Evolutionary conservation across 1,140 invertebrate genomes (phyloP).

Genomic region (Thaumetopoea pityocampa): DNA sequence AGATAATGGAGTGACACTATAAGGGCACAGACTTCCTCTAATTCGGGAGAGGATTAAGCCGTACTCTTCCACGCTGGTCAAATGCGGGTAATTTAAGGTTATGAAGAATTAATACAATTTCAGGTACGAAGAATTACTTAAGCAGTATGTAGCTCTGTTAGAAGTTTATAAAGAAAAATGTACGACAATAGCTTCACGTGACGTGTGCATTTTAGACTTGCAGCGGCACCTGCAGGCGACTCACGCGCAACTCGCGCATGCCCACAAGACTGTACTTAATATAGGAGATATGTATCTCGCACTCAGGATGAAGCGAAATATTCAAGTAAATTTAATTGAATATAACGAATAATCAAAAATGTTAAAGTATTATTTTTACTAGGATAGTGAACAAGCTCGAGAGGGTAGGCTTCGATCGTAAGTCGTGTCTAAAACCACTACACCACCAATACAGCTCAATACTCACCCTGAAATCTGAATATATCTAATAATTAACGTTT

Average conservation of each 20-base stretch:
- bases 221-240: slow-evolving; percentile 18
- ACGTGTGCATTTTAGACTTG: slow-evolving; percentile 25
- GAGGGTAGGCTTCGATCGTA: too few relatives aligned
- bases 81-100: too few relatives aligned
- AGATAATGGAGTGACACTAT: too few relatives aligned
- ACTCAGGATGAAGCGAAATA: slow-evolving; percentile 33
- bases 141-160: slow-evolving; percentile 42
- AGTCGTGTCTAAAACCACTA: too few relatives aligned
- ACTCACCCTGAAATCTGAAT: too few relatives aligned
- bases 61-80: too few relatives aligned
- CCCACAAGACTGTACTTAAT: slow-evolving; percentile 36
- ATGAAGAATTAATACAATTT: too few relatives aligned
- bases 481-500: too few relatives aligned
- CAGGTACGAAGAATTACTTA: slow-evolving; percentile 58
- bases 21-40: too few relatives aligned
- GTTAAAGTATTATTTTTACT: not conserved
- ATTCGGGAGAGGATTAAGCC: too few relatives aligned
- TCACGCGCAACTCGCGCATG: slow-evolving; percentile 29
- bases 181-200: slow-evolving; percentile 16
- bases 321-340: slow-evolving; percentile 27
- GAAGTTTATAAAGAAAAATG: slow-evolving; percentile 43
- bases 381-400: too few relatives aligned
- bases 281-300: slow-evolving; percentile 50
- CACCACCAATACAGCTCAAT: too few relatives aligned
- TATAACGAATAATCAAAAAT: not conserved